Conservation (phyloP, 2,888 invertebrate species). For the Sarcophaga caerulescens region DNA sequence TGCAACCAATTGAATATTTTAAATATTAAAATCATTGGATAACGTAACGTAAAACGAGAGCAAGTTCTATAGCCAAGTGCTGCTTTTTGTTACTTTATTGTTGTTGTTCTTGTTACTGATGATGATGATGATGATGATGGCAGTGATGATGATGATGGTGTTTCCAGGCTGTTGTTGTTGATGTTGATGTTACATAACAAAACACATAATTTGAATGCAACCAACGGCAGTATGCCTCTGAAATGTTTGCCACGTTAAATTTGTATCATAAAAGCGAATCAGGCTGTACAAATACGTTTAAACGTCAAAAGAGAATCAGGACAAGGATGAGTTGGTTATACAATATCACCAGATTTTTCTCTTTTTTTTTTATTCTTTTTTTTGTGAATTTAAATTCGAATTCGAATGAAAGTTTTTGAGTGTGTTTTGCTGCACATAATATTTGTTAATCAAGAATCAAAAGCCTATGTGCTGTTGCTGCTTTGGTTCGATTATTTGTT, state of each 20-base stretch:
- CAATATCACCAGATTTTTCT: constrained; percentile 34
- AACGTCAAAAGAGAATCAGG: background rate
- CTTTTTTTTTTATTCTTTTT: background rate
- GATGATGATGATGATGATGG: background rate
- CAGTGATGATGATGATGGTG: constrained; percentile 27
- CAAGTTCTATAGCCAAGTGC: background rate
- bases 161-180: background rate
- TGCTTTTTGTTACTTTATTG: constrained; percentile 1
- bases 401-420: constrained; percentile 23
- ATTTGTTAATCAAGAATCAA: constrained; percentile 48
- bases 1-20: constrained; percentile 57
- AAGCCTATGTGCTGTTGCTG: background rate
- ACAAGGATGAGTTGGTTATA: constrained; percentile 33
- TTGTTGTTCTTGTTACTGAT: background rate
- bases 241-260: constrained; percentile 14
- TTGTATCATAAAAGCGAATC: background rate
- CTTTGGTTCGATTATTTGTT: background rate
- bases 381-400: background rate
- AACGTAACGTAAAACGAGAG: constrained; percentile 39
- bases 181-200: constrained; percentile 36
- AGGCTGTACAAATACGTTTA: background rate
- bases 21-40: constrained; percentile 52
- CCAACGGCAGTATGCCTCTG: background rate
- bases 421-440: constrained; percentile 9
- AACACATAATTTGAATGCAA: constrained; percentile 34